Evolutionary conservation across 2,113 vertebrate species (phyloP), one percentile per base, ranked within the genome.

Genomic region (Dromiciops gliroides): DNA sequence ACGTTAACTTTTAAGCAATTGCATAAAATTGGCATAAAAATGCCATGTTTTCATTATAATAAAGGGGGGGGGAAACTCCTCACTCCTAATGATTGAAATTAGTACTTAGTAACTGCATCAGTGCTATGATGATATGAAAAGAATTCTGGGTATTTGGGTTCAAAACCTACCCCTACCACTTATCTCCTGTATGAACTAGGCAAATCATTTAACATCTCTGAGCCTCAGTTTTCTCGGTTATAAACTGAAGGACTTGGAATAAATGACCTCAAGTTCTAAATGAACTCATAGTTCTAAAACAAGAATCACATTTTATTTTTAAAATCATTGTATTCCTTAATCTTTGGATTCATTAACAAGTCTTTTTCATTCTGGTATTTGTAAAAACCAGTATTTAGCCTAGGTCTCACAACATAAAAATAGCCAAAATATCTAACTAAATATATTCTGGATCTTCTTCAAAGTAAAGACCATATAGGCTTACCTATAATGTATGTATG

Each of bases 401-500:
- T 44, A 83, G 16, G 37, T 44, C 67, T 83, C 67, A 83, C n/a
- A 23, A 44, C 67, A 83, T 83, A 44, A 83, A 83, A n/a, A 75
- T n/a, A 22, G 3, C 4, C 3, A 14, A 37, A 31, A 60, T 31
- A 31, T 0, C 16, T 44, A 44, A 22, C n/a, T 23, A 19, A 83
- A 83, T 44, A 83, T 44, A 83, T 23, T 83, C n/a, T 83, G 7
- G n/a, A 44, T 83, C 19, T 83, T 44, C n/a, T 83, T 83, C 19
- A 44, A 83, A 83, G n/a, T 23, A 83, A 83, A 83, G 2, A 47
- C 93, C 89, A 92, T 95, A 5, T 97, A 98, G 97, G 75, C 75
- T 97, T 92, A 96, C 95, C 92, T 96, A 94, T 60, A 89, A 9
- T 44, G 96, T 95, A 93, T 95, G 96, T 97, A 88, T 97, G 97